phyloP scores from a whole-genome alignment of 1,140 invertebrate genomes.

The Pogonomyrmex californicus region DNA sequence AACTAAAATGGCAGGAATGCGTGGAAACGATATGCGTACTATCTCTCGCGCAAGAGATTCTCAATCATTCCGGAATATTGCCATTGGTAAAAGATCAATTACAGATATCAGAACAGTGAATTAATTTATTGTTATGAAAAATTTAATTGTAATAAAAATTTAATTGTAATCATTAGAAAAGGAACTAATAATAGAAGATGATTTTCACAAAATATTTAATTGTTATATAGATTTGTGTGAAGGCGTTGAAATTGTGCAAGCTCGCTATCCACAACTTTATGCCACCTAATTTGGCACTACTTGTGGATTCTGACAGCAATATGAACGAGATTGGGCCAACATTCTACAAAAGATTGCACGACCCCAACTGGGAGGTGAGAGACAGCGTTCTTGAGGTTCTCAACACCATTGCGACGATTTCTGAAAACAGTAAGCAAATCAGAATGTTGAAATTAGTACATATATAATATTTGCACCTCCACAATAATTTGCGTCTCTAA shows the following conservation, averaged over 20 bases:
- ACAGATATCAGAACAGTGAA: neutral
- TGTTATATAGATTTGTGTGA: constrained; percentile 88
- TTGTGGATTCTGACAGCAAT: constrained; percentile 90
- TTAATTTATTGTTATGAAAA: neutral
- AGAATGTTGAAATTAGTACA: constrained; percentile 30
- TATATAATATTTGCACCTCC: neutral
- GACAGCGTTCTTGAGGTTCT: constrained; percentile 92
- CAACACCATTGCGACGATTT: constrained; percentile 90
- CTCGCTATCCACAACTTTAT: constrained; percentile 91
- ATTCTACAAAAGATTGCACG: constrained; percentile 90
- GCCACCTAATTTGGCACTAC: constrained; percentile 91
- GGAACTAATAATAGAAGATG: neutral
- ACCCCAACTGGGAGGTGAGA: constrained; percentile 91
- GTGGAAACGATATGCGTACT: constrained; percentile 90
- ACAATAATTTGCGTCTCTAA: neutral
- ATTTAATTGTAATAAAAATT: constrained; percentile 12
- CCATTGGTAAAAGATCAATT: constrained; percentile 84
- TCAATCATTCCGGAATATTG: constrained; percentile 87
- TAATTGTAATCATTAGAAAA: neutral
- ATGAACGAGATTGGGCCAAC: constrained; percentile 89
- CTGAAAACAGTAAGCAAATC: constrained; percentile 89
- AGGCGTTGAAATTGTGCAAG: constrained; percentile 90
- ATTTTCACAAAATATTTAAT: neutral
- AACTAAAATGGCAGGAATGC: constrained; percentile 92
- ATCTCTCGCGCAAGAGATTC: constrained; percentile 87